Conservation (phyloP, 2,888 invertebrate species). For the Drosophila robusta region DNA sequence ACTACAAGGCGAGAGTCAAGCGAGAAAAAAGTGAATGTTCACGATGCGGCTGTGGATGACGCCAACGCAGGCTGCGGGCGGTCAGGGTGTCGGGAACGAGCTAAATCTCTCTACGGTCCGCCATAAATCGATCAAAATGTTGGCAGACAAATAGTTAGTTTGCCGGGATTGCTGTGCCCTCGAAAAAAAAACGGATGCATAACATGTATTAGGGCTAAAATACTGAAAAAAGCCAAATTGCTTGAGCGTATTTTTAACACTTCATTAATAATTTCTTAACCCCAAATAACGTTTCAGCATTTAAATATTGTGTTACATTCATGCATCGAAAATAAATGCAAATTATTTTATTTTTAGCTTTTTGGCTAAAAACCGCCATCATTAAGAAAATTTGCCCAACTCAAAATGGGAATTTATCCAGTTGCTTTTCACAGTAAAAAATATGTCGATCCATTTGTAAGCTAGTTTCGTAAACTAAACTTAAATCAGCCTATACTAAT, state of each 20-base stretch:
- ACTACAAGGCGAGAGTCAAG: background rate
- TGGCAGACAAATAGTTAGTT: constrained; percentile 18
- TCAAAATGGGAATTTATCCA: too few species aligned
- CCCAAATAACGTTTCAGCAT: background rate
- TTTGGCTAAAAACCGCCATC: too few species aligned
- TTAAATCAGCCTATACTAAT: too few species aligned
- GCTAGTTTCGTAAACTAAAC: too few species aligned
- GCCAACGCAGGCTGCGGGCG: constrained; percentile 47
- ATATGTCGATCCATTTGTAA: too few species aligned
- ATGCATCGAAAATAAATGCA: too few species aligned
- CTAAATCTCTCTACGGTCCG: constrained; percentile 16
- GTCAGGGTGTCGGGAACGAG: constrained; percentile 21
- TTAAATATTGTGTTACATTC: too few species aligned
- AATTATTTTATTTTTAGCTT: background rate
- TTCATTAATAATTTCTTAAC: background rate
- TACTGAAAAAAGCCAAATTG: background rate
- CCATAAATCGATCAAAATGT: constrained; percentile 52
- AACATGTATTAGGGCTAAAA: too few species aligned
- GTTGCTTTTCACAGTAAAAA: too few species aligned
- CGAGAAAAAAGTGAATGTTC: constrained; percentile 41
- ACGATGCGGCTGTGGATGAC: background rate
- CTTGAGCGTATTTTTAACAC: too few species aligned
- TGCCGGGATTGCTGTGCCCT: background rate
- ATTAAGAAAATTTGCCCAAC: too few species aligned
- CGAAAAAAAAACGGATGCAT: background rate